Evolutionary conservation across 2,888 invertebrate genomes (phyloP), one percentile per base, ranked within the genome.

Genomic region (Thereva nobilitata): DNA sequence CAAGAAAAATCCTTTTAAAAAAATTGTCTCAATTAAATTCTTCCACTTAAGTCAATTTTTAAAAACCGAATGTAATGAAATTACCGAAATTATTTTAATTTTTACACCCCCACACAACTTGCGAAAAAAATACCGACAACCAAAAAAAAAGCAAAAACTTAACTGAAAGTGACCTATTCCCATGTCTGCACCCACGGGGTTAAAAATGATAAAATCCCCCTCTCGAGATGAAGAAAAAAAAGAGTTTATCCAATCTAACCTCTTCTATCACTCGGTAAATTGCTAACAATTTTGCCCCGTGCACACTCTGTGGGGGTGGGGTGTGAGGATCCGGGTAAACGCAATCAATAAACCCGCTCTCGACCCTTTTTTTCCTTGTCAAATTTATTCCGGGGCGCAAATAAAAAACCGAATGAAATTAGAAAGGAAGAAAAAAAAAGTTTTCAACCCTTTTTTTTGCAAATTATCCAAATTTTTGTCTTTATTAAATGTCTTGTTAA

Each of bases 401-500:
- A 49, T n/a, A 49, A 49, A 49, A 49, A 52, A 12, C 8, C 53
- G 38, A 56, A 56, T 9, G 55, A 56, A 56, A 56, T 42, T 41
- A 41, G 42, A 41, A 40, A 56, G 23, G 23, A 23, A 23, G 23
- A 23, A 23, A 23, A 23, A 23, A 56, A 56, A 56, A 56, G 40
- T 23, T 56, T 56, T 56, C 44, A 23, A 41, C 41, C 55, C 55
- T 10, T 56, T 56, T 56, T 10, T 52, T 52, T 12, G 35, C 49
- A 61, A 61, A 61, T 61, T 61, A 47, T 49, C 45, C 34, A 47
- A 61, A 61, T 61, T 61, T 61, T 41, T 50, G 61, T 61, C 61
- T 41, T 61, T 61, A 61, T 61, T 61, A 61, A 61, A 61, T 34
- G 50, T 61, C 61, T 61, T 61, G 61, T 61, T 61, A 61, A 61